Conservation (phyloP, 2,888 invertebrate genomes). For the Eumerus sabulonum region DNA sequence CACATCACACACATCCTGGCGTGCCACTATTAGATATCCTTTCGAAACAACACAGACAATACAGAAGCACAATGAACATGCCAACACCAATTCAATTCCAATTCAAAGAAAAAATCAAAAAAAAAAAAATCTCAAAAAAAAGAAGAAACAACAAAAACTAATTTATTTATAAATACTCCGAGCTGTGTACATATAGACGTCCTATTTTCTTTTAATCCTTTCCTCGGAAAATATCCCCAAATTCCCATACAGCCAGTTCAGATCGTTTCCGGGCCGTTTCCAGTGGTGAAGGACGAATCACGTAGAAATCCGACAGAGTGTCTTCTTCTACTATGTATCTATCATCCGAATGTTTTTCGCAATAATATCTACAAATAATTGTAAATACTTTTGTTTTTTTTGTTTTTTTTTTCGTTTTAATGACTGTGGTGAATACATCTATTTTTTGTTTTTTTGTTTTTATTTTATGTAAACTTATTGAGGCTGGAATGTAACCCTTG, state of each 20-base stretch:
- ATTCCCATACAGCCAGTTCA: no score
- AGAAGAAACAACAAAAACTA: constrained; percentile 30
- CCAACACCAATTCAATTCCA: constrained; percentile 10
- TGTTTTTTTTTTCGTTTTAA: no score
- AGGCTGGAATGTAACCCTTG: constrained; percentile 54
- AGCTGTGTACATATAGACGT: no score
- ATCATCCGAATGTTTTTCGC: no score
- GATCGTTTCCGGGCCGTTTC: constrained; percentile 3
- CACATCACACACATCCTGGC: constrained; percentile 32
- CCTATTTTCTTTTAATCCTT: constrained; percentile 13
- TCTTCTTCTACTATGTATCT: constrained; percentile 10
- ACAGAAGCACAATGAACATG: constrained; percentile 20
- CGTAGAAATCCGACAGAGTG: background rate
- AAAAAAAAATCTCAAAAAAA: constrained; percentile 10
- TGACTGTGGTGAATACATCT: constrained; percentile 67
- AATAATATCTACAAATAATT: constrained; percentile 63
- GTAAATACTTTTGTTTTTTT: constrained; percentile 53
- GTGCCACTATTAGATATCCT: constrained; percentile 34
- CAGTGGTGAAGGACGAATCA: constrained; percentile 10
- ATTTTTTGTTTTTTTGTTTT: constrained; percentile 36
- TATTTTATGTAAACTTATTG: constrained; percentile 55
- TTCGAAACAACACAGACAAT: constrained; percentile 18
- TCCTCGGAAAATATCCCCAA: no score
- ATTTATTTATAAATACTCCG: constrained; percentile 42
- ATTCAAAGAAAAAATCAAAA: constrained; percentile 18